Evolutionary conservation across 2,888 invertebrate species (phyloP), one percentile per base, ranked within the genome.

Genomic region (Cantharis rustica): DNA sequence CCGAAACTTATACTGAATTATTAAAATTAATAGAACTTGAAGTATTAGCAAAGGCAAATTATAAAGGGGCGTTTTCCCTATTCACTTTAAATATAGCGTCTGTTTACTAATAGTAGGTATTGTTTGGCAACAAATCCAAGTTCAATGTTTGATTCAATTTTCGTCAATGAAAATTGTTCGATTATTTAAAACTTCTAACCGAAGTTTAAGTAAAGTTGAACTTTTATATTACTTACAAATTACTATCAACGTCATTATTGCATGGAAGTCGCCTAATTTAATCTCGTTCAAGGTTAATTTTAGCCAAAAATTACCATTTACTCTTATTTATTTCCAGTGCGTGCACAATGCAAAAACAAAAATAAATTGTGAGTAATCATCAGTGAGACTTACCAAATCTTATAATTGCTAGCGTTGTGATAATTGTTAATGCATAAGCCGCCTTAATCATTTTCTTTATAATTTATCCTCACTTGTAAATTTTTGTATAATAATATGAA

Each of bases 401-500:
- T 16, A 76, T 63, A 11, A 27, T 20, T 16, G 68, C 26, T n/a
- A 76, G 66, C 2, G 73, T 13, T 16, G 71, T 71, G 13, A 76
- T 17, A 13, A 76, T 13, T 20, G 73, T 71, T 15, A 72, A 73
- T 13, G 71, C 20, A 23, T 16, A 61, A 47, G 63, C 31, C 5
- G 61, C 31, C 47, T 69, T 75, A 13, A 27, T 68, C 70, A 71
- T 72, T 61, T 63, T 73, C 31, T 61, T 26, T 31, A 71, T 69
- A 61, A 26, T 13, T 64, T 26, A 27, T 26, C 20, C 26, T 68
- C 23, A 72, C 62, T 69, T 16, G 61, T 16, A 17, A 68, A 69
- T 71, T 61, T 69, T 73, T n/a, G 20, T 71, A 77, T 80, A 75
- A 77, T 23, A 68, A 15, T 17, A 16, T 10, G 16, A 16, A 13